These are phyloP conservation scores for Uromys caudimaculatus DNA, from an alignment of 2,797 vertebrate genomes.

Conservation along the genomic window DNA sequence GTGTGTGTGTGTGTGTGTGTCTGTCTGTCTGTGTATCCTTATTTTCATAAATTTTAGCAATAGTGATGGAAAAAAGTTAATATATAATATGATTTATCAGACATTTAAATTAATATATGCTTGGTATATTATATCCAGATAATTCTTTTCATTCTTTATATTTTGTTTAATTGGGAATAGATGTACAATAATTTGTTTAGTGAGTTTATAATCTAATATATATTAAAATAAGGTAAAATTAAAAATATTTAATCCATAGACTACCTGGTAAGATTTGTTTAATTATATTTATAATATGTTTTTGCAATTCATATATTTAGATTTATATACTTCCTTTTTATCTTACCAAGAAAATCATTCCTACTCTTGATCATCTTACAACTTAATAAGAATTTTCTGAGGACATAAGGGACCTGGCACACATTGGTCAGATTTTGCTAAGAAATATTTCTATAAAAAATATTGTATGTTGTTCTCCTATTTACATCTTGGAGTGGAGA, in stretches of 20 bases:
- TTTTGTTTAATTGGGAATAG: not conserved
- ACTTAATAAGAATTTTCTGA: not conserved
- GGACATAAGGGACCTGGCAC: not conserved
- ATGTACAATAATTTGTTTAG: conserved; percentile 34
- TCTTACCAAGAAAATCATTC: not conserved
- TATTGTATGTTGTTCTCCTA: not conserved
- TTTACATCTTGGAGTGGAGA: not conserved
- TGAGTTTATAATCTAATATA: not conserved
- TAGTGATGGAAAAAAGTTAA: not conserved
- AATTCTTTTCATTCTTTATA: not conserved
- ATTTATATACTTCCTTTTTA: not conserved
- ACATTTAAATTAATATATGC: not conserved
- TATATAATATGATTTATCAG: not conserved
- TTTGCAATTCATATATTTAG: conserved; percentile 6
- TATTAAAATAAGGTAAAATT: not conserved
- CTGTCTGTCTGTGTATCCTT: not conserved
- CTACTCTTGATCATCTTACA: conserved; percentile 34
- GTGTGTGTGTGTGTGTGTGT: not conserved
- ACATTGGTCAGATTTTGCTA: not conserved
- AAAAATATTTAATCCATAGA: not conserved
- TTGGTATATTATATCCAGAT: not conserved
- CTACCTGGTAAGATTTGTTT: not conserved
- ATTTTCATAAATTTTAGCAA: not conserved
- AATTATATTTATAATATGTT: not conserved
- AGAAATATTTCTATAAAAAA: conserved; percentile 7